Evolutionary conservation across 1,140 invertebrate species (phyloP).

Genomic region (Vanessa tameamea): DNA sequence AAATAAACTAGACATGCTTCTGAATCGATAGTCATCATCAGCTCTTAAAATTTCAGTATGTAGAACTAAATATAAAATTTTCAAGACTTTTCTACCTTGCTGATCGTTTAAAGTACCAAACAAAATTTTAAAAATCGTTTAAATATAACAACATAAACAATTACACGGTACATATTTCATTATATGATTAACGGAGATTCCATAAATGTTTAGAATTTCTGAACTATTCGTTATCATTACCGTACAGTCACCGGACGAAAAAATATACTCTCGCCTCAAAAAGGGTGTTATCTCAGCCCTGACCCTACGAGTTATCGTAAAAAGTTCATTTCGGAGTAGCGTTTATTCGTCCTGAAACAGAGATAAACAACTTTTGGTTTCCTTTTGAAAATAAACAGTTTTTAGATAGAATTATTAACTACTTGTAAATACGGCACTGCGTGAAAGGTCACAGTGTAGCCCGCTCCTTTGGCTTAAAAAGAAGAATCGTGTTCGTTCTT

Average conservation of each 20-base stretch:
- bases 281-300: slow-evolving; percentile 48
- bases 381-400: slow-evolving; percentile 2
- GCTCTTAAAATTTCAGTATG: too few species aligned
- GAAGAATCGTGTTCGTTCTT: too few species aligned
- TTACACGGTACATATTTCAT: not conserved
- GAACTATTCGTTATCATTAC: slow-evolving; percentile 36
- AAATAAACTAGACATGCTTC: too few species aligned
- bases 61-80: too few species aligned
- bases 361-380: slow-evolving; percentile 30
- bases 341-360: slow-evolving; percentile 37
- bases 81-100: too few species aligned
- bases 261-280: slow-evolving; percentile 34
- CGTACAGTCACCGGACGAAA: slow-evolving; percentile 38
- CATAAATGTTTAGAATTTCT: slow-evolving; percentile 1
- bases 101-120: too few species aligned
- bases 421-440: too few species aligned
- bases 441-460: too few species aligned
- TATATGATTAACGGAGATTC: not conserved
- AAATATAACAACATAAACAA: not conserved
- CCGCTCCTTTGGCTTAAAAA: too few species aligned
- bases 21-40: too few species aligned
- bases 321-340: slow-evolving; percentile 38
- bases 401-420: not conserved
- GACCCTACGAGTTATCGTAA: slow-evolving; percentile 47
- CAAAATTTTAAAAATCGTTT: too few species aligned